phyloP scores from a whole-genome alignment of 1,140 invertebrate species.

The Saccostrea cuccullata region DNA sequence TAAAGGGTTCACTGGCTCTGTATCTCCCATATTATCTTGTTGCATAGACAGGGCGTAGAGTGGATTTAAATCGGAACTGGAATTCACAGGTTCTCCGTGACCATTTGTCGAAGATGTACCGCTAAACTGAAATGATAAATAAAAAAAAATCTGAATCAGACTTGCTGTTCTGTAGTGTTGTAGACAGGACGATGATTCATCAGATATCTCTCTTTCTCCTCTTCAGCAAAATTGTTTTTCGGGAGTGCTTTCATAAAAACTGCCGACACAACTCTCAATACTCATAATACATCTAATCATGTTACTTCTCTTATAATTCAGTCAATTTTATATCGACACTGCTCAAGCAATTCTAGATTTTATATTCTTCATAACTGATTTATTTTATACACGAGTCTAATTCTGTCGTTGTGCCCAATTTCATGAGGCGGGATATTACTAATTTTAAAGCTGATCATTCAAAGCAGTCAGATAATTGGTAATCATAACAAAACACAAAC shows the following conservation, averaged over 20 bases:
- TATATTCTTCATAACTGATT: conserved; percentile 15
- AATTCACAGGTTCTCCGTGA: conserved; percentile 22
- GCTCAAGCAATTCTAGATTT: not conserved
- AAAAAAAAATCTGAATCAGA: not conserved
- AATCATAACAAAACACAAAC: not conserved
- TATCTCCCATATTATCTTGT: conserved; percentile 19
- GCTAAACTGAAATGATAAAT: conserved; percentile 32
- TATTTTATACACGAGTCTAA: not conserved
- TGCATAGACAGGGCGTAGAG: conserved; percentile 36
- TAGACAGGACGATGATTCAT: conserved; percentile 22
- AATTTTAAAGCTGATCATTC: not conserved
- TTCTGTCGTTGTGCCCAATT: not conserved
- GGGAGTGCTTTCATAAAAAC: conserved; percentile 4
- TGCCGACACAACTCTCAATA: not conserved
- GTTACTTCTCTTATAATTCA: not conserved
- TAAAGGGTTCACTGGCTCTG: conserved; percentile 33
- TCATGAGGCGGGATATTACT: not conserved
- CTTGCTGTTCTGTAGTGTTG: not conserved
- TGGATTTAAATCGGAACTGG: conserved; percentile 31
- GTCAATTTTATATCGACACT: not conserved
- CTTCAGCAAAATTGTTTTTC: conserved; percentile 16
- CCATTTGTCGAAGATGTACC: conserved; percentile 1
- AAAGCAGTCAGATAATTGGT: not conserved
- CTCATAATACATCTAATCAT: not conserved
- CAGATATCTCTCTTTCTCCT: conserved; percentile 16